Base-by-base conservation (phyloP, 2,113 vertebrate species). In the Tautogolabrus adspersus region DNA sequence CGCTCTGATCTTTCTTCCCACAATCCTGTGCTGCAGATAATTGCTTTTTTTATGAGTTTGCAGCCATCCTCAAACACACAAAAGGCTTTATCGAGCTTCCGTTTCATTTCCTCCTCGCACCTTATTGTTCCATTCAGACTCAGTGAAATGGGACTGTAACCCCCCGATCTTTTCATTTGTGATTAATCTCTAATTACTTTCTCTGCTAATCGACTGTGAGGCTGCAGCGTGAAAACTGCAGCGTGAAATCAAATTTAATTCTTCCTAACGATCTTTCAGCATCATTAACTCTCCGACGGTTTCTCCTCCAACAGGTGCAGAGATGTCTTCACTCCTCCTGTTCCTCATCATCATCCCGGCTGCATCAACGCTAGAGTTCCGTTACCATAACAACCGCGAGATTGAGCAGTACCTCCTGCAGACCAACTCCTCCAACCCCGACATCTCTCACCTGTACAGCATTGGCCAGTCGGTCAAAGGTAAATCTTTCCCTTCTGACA, bases 391-490 rank as follows among this genome's bases (percentile, higher is more conserved):
- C 74, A 93, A 89, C 89, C 1, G 4, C 0, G 85, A 92, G 83
- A 86, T 92, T 0, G 80, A 88, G 76, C 54, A 52, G 64, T 89
- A 89, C 78, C 80, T 93, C 15, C 7, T 9, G 0, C 61, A 72
- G 40, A 13, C 87, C 72, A 90, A 3, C 47, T 15, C 51, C 18
- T 64, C 80, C 51, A 82, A 89, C 75, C 83, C 80, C 0, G 65
- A 89, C 78, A 81, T 93, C 60, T 54, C 89, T 6, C 85, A 93
- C 79, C 74, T 93, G 82, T 90, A 93, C 92, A 91, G 89, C 87
- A 90, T 93, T 72, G 92, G 92, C 11, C 76, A 26, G 18, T 92
- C 92, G 0, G 88, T 91, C 68, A 78, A 30, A 88, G 92, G 92
- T 93, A 82, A 84, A n/a, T 15, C 6, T 26, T 2, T 26, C 26